These are phyloP conservation scores for Pseudopipra pipra DNA, from an alignment of 2,113 vertebrate species.

Conservation along the genomic window DNA sequence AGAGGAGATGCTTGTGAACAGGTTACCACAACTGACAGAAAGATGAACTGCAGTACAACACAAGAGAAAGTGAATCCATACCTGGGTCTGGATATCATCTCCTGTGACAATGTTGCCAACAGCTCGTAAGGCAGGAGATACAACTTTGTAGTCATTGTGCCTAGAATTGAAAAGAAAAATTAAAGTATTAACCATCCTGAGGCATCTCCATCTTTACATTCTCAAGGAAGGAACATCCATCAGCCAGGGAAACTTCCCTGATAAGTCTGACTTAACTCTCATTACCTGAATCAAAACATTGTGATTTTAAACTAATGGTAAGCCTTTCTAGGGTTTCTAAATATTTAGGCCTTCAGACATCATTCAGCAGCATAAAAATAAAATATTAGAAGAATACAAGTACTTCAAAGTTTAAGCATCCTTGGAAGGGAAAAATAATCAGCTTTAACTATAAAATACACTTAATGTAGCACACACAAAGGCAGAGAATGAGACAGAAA, in stretches of 20 bases:
- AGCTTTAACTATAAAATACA: neutral
- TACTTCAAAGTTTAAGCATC: neutral
- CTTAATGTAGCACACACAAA: neutral
- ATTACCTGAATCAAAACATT: neutral
- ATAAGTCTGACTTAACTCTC: neutral
- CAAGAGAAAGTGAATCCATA: constrained; percentile 49
- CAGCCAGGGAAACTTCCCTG: neutral
- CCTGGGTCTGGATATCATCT: constrained; percentile 97
- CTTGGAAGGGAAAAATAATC: neutral
- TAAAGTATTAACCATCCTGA: neutral
- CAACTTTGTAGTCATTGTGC: constrained; percentile 96
- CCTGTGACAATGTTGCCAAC: constrained; percentile 98
- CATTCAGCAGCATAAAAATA: neutral
- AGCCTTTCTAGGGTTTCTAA: neutral
- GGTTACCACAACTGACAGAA: neutral
- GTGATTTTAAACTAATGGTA: neutral
- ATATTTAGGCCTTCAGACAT: neutral
- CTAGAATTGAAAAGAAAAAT: constrained; percentile 70
- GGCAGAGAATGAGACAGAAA: neutral
- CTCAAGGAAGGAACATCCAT: neutral
- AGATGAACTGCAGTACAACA: neutral
- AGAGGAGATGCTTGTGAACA: neutral
- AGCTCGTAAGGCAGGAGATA: constrained; percentile 93
- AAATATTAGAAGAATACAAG: neutral
- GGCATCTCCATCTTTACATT: neutral